These are phyloP conservation scores for Thaumatotibia leucotreta DNA, from an alignment of 1,140 invertebrate genomes.

Conservation along the genomic window DNA sequence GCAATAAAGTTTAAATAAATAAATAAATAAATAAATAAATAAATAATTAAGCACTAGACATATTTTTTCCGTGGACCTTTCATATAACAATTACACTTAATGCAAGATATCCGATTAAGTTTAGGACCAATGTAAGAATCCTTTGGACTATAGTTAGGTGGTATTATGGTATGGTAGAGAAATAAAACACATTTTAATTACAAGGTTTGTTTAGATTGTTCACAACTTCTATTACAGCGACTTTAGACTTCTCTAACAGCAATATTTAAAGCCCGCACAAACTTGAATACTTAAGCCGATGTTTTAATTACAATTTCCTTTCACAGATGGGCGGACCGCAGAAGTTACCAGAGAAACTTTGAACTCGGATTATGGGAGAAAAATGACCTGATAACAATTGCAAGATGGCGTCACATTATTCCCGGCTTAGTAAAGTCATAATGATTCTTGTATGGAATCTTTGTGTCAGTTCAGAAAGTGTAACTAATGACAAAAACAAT, in stretches of 20 bases:
- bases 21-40: no score
- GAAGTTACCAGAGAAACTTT: neutral
- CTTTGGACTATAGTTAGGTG: no score
- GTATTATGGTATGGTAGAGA: no score
- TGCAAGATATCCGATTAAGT: no score
- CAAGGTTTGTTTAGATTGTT: no score
- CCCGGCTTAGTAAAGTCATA: neutral
- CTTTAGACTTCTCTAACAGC: neutral
- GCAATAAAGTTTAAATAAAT: no score
- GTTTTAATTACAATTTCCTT: slow-evolving; percentile 10
- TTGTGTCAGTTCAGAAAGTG: neutral
- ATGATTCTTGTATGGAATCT: slow-evolving; percentile 3
- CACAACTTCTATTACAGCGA: neutral
- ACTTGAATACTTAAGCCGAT: slow-evolving; percentile 3
- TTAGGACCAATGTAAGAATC: no score
- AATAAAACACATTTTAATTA: no score
- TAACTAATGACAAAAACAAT: neutral
- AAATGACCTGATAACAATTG: slow-evolving; percentile 4
- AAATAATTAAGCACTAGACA: no score
- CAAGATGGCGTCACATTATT: neutral
- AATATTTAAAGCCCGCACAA: neutral
- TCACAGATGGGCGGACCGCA: neutral
- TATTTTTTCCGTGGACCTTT: no score
- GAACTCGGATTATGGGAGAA: neutral
- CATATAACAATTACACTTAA: no score